These are phyloP conservation scores for Brachyistius frenatus DNA, from an alignment of 2,113 vertebrate species.

Conservation along the genomic window DNA sequence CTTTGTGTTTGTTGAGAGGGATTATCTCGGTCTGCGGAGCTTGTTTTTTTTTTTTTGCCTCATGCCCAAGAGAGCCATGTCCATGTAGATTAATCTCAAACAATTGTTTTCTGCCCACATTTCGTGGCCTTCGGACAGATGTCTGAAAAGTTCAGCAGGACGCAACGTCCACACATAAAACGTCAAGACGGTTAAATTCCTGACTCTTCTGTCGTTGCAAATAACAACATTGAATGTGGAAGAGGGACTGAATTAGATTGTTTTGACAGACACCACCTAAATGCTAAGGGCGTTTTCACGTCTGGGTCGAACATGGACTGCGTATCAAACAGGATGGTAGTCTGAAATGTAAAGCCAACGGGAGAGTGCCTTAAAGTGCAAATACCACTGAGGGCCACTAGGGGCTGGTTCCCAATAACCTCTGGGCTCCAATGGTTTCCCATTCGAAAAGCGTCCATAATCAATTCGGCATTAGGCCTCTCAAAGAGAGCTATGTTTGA, in stretches of 20 bases:
- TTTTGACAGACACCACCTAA: background rate
- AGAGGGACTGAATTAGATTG: background rate
- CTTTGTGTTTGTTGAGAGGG: conserved; percentile 47
- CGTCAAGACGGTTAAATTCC: background rate
- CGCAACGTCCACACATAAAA: background rate
- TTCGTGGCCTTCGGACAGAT: background rate
- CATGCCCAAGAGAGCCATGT: background rate
- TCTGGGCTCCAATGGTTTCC: too few relatives aligned
- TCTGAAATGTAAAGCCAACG: too few relatives aligned
- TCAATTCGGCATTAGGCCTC: too few relatives aligned
- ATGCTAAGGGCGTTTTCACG: background rate
- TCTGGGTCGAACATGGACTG: too few relatives aligned
- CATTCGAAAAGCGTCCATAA: too few relatives aligned
- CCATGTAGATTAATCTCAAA: conserved; percentile 21
- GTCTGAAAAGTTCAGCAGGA: conserved; percentile 15
- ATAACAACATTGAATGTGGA: background rate
- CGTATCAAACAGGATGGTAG: too few relatives aligned
- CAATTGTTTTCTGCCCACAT: conserved; percentile 11
- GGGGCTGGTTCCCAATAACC: too few relatives aligned
- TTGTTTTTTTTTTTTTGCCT: conserved; percentile 16
- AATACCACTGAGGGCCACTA: too few relatives aligned
- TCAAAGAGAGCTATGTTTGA: too few relatives aligned
- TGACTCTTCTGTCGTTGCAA: background rate
- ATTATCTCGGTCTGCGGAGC: conserved; percentile 43
- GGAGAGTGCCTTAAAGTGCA: too few relatives aligned